These are phyloP conservation scores for Salminus brasiliensis DNA, from an alignment of 2,113 vertebrate species.

Conservation along the genomic window DNA sequence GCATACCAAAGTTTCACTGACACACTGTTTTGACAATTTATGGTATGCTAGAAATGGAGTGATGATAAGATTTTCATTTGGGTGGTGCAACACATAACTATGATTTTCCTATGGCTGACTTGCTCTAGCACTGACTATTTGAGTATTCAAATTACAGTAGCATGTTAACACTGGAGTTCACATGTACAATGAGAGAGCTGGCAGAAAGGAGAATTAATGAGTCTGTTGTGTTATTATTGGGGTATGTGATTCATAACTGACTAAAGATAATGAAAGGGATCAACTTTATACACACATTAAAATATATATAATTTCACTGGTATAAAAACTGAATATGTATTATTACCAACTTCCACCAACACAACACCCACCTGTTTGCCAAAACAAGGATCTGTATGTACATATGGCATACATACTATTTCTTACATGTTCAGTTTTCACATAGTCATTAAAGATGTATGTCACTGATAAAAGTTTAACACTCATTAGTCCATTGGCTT, in stretches of 20 bases:
- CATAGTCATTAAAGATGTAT: neutral
- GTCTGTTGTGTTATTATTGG: neutral
- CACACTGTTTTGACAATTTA: neutral
- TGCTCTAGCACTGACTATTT: neutral
- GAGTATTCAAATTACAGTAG: neutral
- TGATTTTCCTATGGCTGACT: neutral
- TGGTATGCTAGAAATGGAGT: neutral
- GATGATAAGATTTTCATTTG: neutral
- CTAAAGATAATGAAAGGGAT: too few relatives aligned
- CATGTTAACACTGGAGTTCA: neutral
- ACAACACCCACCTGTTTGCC: constrained; percentile 50
- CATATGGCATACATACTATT: neutral
- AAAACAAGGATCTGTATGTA: neutral
- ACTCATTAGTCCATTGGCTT: neutral
- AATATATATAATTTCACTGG: neutral
- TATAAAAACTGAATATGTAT: neutral
- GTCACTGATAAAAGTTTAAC: neutral
- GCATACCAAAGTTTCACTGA: neutral
- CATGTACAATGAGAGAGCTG: neutral
- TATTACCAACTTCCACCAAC: constrained; percentile 18
- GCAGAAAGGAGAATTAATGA: neutral
- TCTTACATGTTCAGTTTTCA: neutral
- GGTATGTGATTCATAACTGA: neutral
- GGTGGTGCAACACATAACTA: neutral
- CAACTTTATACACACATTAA: too few relatives aligned